These are phyloP conservation scores for Drosophila auraria DNA, from an alignment of 1,140 invertebrate species.

Conservation along the genomic window DNA sequence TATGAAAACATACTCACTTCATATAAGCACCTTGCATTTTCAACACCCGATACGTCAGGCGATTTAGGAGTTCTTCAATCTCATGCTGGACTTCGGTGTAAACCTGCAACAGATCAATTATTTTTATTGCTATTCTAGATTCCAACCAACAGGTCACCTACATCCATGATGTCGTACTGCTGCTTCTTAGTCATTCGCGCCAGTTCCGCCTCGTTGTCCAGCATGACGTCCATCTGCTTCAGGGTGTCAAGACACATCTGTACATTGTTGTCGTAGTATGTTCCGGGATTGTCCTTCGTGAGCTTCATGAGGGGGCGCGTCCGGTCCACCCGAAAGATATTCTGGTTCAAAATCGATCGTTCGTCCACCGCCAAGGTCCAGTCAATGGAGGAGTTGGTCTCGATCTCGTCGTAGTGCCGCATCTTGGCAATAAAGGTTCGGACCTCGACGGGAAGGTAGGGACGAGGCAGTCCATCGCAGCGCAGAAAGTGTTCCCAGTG, in stretches of 20 bases:
- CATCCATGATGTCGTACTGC: slow-evolving; percentile 51
- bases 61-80: slow-evolving; percentile 58
- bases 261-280: slow-evolving; percentile 42
- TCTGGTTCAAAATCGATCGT: slow-evolving; percentile 58
- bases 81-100: slow-evolving; percentile 47
- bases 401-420: slow-evolving; percentile 41
- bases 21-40: slow-evolving; percentile 66
- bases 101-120: slow-evolving; percentile 13
- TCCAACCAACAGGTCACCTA: slow-evolving; percentile 2
- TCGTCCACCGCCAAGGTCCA: slow-evolving; percentile 70
- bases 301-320: slow-evolving; percentile 16
- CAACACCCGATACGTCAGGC: slow-evolving; percentile 69
- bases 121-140: neutral
- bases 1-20: slow-evolving; percentile 46
- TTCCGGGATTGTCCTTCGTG: slow-evolving; percentile 32
- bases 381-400: slow-evolving; percentile 38
- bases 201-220: slow-evolving; percentile 60
- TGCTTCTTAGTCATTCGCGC: slow-evolving; percentile 3
- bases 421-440: slow-evolving; percentile 57
- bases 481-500: slow-evolving; percentile 61
- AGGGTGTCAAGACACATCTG: slow-evolving; percentile 42
- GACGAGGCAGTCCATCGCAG: slow-evolving; percentile 68
- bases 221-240: slow-evolving; percentile 51
- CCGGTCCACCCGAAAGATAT: slow-evolving; percentile 52
- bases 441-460: slow-evolving; percentile 63